These are phyloP conservation scores for Alligator mississippiensis DNA, from an alignment of 2,113 vertebrate genomes.

Conservation along the genomic window DNA sequence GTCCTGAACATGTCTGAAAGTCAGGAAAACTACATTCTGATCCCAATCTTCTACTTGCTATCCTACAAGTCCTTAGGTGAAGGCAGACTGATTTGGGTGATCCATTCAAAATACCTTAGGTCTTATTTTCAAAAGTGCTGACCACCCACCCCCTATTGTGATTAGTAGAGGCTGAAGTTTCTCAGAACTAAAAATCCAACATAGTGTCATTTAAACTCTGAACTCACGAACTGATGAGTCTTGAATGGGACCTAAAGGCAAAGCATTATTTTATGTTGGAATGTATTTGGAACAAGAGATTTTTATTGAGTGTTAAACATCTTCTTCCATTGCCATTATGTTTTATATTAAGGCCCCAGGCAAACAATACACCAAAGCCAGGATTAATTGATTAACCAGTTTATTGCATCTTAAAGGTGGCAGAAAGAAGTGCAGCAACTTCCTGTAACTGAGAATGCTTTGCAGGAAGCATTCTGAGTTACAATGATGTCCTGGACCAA, in stretches of 20 bases:
- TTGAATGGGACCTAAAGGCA: background rate
- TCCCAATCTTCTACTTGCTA: background rate
- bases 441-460: no score
- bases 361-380: no score
- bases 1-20: background rate
- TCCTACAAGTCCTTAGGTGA: no score
- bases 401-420: no score
- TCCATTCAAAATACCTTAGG: background rate
- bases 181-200: background rate
- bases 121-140: background rate
- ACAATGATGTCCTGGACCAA: no score
- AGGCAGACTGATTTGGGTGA: background rate
- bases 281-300: background rate
- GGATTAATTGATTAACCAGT: no score
- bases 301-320: background rate
- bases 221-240: background rate
- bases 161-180: background rate
- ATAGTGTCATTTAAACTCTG: background rate
- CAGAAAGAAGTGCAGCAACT: no score
- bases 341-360: background rate
- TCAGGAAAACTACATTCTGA: background rate
- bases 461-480: no score
- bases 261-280: background rate
- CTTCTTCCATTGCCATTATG: background rate
- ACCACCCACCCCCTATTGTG: background rate